Conservation (phyloP, 1,140 invertebrate genomes). For the Drosophila lini region DNA sequence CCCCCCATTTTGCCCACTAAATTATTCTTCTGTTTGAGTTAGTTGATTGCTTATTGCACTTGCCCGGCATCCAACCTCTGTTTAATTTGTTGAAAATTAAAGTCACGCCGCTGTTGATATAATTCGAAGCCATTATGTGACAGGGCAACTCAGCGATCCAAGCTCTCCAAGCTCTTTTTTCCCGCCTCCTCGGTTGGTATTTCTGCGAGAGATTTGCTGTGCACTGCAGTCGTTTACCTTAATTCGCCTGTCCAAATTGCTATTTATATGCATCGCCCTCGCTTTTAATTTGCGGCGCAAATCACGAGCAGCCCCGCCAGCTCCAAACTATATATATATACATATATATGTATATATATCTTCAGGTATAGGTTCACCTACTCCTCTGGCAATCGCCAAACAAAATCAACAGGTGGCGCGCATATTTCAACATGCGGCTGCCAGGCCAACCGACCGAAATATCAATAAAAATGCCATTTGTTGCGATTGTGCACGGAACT, state of each 20-base stretch:
- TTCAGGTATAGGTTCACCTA: slow-evolving; percentile 32
- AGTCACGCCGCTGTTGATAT: slow-evolving; percentile 75
- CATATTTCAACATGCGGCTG: slow-evolving; percentile 80
- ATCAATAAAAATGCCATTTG: slow-evolving; percentile 83
- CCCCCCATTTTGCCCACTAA: not conserved
- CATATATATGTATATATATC: slow-evolving; percentile 2
- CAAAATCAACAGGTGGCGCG: slow-evolving; percentile 80
- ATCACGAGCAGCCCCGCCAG: slow-evolving; percentile 62
- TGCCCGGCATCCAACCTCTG: slow-evolving; percentile 23
- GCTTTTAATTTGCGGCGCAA: slow-evolving; percentile 80
- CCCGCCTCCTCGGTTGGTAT: slow-evolving; percentile 16
- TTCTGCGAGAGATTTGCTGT: slow-evolving; percentile 39
- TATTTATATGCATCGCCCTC: slow-evolving; percentile 81
- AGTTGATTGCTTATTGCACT: slow-evolving; percentile 25
- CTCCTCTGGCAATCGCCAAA: slow-evolving; percentile 65
- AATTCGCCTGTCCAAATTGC: slow-evolving; percentile 80
- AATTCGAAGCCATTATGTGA: slow-evolving; percentile 67
- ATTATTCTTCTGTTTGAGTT: slow-evolving; percentile 31
- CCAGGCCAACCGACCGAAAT: slow-evolving; percentile 72
- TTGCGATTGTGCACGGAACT: slow-evolving; percentile 71
- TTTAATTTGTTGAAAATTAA: slow-evolving; percentile 44
- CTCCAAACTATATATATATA: not conserved
- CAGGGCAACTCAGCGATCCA: slow-evolving; percentile 53
- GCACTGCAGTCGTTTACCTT: slow-evolving; percentile 71
- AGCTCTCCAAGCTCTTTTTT: slow-evolving; percentile 5